Conservation (phyloP, 92 coral and sea anemone species). For the Bergia puertoricense region DNA sequence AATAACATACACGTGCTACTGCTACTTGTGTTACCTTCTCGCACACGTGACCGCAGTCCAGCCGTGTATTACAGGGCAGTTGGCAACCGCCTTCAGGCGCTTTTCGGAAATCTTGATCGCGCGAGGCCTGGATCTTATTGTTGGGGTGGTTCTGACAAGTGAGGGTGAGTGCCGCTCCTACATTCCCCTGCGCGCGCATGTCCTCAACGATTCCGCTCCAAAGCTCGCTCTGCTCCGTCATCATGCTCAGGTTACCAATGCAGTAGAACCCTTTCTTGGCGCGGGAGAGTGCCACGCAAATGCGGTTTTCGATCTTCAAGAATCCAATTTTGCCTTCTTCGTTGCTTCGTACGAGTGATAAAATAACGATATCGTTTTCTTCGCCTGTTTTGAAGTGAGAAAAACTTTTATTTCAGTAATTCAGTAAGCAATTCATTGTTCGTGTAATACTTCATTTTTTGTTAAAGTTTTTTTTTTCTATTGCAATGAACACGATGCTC, state of each 20-base stretch:
- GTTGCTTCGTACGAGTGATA: constrained; percentile 94
- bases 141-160: constrained; percentile 88
- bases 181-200: constrained; percentile 59
- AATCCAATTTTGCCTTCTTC: constrained; percentile 87
- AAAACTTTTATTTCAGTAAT: background rate
- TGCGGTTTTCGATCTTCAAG: constrained; percentile 47
- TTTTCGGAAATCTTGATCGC: background rate
- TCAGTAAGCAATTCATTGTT: no score
- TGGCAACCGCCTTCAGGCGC: no score
- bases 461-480: background rate
- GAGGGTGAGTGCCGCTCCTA: constrained; percentile 64
- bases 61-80: no score
- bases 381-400: constrained; percentile 57
- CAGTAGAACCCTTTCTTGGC: constrained; percentile 9
- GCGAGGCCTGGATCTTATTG: constrained; percentile 69
- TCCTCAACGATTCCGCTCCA: constrained; percentile 74
- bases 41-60: no score
- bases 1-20: no score
- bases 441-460: background rate
- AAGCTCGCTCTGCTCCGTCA: constrained; percentile 62
- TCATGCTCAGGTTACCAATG: constrained; percentile 73
- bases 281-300: no score
- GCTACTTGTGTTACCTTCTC: no score
- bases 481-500: background rate
- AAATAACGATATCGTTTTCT: constrained; percentile 85